phyloP scores from a whole-genome alignment of 2,113 vertebrate genomes.

The Eubucco bourcierii region DNA sequence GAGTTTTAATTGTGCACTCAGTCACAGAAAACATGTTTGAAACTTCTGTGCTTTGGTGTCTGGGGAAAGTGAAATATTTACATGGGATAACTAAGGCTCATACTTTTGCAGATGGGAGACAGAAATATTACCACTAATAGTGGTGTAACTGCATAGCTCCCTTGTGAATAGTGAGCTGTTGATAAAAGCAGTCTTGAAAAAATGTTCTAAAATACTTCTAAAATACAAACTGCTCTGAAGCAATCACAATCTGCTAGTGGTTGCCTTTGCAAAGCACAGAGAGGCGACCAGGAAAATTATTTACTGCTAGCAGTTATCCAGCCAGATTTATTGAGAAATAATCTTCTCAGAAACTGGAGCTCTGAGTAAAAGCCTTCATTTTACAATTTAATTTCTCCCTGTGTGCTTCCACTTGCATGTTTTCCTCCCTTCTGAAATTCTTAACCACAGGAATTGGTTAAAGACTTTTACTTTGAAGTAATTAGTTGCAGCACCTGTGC shows the following conservation, averaged over 20 bases:
- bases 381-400: not conserved
- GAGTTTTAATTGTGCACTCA: not conserved
- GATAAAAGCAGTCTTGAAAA: conserved; percentile 3
- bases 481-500: not conserved
- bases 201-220: not conserved
- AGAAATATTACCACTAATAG: not conserved
- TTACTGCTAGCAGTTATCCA: not conserved
- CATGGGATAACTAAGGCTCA: not conserved
- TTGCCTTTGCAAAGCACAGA: not conserved
- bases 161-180: not conserved
- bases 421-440: not conserved
- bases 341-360: not conserved
- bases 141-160: not conserved
- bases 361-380: not conserved
- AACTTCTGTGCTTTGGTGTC: not conserved
- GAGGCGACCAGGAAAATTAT: not conserved
- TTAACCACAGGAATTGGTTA: not conserved
- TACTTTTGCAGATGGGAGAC: not conserved
- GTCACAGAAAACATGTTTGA: not conserved
- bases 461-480: not conserved
- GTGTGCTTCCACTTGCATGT: not conserved
- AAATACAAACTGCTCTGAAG: not conserved
- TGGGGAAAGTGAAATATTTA: not conserved
- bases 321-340: not conserved
- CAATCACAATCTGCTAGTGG: not conserved